Base-by-base conservation (phyloP, 2,113 vertebrate species). In the Phaethornis superciliosus region DNA sequence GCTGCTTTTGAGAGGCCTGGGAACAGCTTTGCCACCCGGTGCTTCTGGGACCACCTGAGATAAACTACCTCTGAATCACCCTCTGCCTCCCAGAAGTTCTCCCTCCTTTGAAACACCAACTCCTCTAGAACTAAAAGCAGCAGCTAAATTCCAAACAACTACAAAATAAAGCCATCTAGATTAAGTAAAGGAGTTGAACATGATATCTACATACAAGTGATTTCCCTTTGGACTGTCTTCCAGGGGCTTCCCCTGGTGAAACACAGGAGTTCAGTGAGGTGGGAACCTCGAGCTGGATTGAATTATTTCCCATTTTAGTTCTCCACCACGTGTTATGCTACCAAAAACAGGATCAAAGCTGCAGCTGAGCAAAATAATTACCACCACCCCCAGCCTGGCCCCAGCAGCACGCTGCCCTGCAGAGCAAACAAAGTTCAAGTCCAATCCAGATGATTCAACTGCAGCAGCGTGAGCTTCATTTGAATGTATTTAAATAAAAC, bases 401-500 rank as follows among this genome's bases (percentile, higher is more conserved):
- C n/a, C 51, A 52, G 21, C 8, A 37, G 32, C 33, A 75, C 24
- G 51, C 28, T 5, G 0, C 62, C 75, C 85, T 44, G 26, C 4
- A 44, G 58, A 81, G 88, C 40, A 54, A 71, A 30, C 12, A 33
- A 63, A 10, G 35, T 6, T 40, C 4, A 3, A 56, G 58, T 4
- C 42, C 62, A 40, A 21, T 0, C 42, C 81, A n/a, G 81, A 33
- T 3, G 60, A 85, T 32, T 20, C 80, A 24, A 30, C 42, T 1
- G 42, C 84, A 47, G 87, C 10, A 1, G 12, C 3, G 12, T n/a
- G 60, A 63, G 95, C 95, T 95, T 92, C 81, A 7, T 17, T 81
- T 2, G 58, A 93, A 72, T 96, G 92, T 95, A 96, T 92, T 96
- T 96, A 97, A 96, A 96, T 96, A 94, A 94, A 96, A 94, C 52